phyloP scores from a whole-genome alignment of 2,888 invertebrate genomes.

The Trissonchulus sp. region DNA sequence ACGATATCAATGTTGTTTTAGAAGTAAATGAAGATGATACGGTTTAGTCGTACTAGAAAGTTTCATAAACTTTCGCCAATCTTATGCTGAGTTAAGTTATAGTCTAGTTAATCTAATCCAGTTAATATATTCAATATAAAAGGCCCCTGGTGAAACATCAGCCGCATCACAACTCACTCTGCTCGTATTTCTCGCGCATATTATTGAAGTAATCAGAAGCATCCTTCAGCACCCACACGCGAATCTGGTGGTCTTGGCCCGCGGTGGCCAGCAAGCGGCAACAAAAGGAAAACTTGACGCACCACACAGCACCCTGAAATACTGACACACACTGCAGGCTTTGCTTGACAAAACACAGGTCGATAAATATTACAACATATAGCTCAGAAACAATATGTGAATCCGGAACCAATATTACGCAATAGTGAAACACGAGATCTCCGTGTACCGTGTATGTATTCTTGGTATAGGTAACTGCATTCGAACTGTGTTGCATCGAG shows the following conservation, averaged over 20 bases:
- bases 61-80: no score
- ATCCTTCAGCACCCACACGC: slow-evolving; percentile 89
- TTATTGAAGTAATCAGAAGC: slow-evolving; percentile 86
- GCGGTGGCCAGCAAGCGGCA: slow-evolving; percentile 90
- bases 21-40: no score
- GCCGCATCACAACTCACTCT: no score
- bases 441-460: no score
- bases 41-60: no score
- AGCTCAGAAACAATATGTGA: background rate
- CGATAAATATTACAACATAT: background rate
- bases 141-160: no score
- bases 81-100: no score
- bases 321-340: background rate
- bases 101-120: no score
- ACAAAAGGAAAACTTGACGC: slow-evolving; percentile 95
- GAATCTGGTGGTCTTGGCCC: slow-evolving; percentile 85
- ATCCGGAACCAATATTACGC: background rate
- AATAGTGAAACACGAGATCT: background rate
- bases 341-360: background rate
- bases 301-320: slow-evolving; percentile 76
- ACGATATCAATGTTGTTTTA: no score
- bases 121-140: no score
- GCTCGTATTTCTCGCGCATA: slow-evolving; percentile 85
- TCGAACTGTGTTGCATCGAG: no score
- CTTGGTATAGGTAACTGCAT: no score